Evolutionary conservation across 37 sponge, comb jelly and placozoan species (phyloP).

Genomic region (Bolinopsis microptera): DNA sequence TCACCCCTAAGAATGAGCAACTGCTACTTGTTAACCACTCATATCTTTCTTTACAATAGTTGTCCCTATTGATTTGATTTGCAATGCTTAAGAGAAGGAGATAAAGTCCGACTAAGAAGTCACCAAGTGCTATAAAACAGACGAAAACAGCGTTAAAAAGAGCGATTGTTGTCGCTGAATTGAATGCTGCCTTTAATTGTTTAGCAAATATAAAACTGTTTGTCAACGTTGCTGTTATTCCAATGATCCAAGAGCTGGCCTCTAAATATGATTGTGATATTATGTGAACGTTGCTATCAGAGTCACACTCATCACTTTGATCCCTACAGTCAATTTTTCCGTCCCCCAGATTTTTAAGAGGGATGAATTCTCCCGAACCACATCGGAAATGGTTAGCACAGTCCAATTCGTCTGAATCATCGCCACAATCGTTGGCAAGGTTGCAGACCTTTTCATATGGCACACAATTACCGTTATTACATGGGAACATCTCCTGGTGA

Average conservation of each 20-base stretch:
- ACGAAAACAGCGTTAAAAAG: conserved; percentile 7
- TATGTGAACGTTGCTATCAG: background rate
- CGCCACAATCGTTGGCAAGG: background rate
- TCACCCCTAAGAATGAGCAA: conserved; percentile 20
- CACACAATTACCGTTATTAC: background rate
- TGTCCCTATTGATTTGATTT: background rate
- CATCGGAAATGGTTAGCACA: background rate
- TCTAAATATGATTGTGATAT: background rate
- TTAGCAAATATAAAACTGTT: background rate
- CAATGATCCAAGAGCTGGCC: background rate
- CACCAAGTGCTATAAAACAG: conserved; percentile 2
- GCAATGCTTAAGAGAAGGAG: background rate
- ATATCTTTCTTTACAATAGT: background rate
- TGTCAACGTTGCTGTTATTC: background rate
- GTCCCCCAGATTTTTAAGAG: background rate
- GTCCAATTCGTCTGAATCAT: background rate
- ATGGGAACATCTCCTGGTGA: background rate
- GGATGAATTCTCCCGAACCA: conserved; percentile 24
- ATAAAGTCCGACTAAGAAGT: background rate
- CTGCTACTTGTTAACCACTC: background rate
- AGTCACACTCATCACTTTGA: background rate
- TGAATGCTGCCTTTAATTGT: background rate
- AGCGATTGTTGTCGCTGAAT: background rate
- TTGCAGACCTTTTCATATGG: background rate
- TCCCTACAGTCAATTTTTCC: background rate